Evolutionary conservation across 2,888 invertebrate genomes (phyloP).

Genomic region (Tineola bisselliella): DNA sequence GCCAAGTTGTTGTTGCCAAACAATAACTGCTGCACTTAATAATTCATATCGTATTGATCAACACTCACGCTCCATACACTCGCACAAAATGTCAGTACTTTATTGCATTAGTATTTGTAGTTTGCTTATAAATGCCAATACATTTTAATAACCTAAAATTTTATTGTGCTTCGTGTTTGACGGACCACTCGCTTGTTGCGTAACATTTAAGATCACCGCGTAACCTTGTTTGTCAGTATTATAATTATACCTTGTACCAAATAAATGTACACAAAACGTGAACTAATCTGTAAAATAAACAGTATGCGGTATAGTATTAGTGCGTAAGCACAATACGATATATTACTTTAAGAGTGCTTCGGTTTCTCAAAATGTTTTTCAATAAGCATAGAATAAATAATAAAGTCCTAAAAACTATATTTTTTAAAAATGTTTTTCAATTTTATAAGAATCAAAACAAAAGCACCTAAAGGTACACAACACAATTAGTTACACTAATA

Average conservation of each 20-base stretch:
- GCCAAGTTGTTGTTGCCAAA: neutral
- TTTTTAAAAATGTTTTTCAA: neutral
- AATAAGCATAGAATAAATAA: no score
- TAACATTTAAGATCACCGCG: neutral
- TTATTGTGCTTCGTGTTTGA: slow-evolving; percentile 10
- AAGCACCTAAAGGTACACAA: neutral
- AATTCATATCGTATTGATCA: slow-evolving; percentile 8
- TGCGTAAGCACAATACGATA: no score
- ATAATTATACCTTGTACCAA: neutral
- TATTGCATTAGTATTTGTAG: no score
- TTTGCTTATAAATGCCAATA: slow-evolving; percentile 15
- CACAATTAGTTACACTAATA: neutral
- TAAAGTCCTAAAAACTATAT: no score
- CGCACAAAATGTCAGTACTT: slow-evolving; percentile 5
- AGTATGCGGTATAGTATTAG: no score
- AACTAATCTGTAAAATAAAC: neutral
- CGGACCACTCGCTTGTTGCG: slow-evolving; percentile 7
- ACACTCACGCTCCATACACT: slow-evolving; percentile 2
- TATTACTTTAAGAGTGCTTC: no score
- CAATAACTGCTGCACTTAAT: slow-evolving; percentile 8
- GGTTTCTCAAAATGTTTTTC: no score
- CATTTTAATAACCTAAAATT: slow-evolving; percentile 10
- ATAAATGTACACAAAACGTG: neutral
- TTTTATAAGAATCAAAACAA: neutral
- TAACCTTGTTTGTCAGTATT: neutral